Evolutionary conservation across 2,797 vertebrate species (phyloP).

Genomic region (Knipowitschia caucasica): DNA sequence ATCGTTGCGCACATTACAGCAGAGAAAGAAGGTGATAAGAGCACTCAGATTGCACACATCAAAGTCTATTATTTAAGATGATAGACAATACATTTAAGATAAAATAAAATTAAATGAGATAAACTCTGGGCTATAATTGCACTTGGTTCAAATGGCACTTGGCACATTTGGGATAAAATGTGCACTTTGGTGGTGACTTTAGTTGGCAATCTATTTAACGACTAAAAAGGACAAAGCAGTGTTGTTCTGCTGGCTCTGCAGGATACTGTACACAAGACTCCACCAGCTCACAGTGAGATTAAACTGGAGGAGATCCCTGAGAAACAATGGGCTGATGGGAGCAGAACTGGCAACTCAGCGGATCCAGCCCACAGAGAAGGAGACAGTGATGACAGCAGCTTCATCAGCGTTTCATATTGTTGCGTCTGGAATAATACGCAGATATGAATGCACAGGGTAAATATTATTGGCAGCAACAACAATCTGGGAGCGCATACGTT

Average conservation of each 20-base stretch:
- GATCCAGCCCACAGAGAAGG: slow-evolving; percentile 37
- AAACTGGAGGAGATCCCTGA: slow-evolving; percentile 44
- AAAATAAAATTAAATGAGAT: too few relatives aligned
- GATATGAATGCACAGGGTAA: slow-evolving; percentile 49
- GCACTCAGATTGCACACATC: too few relatives aligned
- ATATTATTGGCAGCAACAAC: slow-evolving; percentile 61
- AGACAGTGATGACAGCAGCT: slow-evolving; percentile 45
- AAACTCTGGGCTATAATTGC: too few relatives aligned
- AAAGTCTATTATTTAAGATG: too few relatives aligned
- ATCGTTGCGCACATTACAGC: too few relatives aligned
- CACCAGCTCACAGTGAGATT: slow-evolving; percentile 51
- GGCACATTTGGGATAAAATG: too few relatives aligned
- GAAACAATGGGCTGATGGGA: slow-evolving; percentile 35
- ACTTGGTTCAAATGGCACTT: too few relatives aligned
- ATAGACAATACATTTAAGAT: too few relatives aligned
- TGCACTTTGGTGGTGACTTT: too few relatives aligned
- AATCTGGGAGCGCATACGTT: slow-evolving; percentile 60
- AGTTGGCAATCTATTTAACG: too few relatives aligned
- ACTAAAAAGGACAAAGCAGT: too few relatives aligned
- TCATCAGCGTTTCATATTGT: slow-evolving; percentile 54
- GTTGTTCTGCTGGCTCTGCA: slow-evolving; percentile 44
- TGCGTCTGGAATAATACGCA: slow-evolving; percentile 50
- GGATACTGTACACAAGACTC: slow-evolving; percentile 42
- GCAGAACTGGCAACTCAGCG: slow-evolving; percentile 44
- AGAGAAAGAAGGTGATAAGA: too few relatives aligned